Base-by-base conservation (phyloP, 2,797 vertebrate species). In the Cetoscarus ocellatus region DNA sequence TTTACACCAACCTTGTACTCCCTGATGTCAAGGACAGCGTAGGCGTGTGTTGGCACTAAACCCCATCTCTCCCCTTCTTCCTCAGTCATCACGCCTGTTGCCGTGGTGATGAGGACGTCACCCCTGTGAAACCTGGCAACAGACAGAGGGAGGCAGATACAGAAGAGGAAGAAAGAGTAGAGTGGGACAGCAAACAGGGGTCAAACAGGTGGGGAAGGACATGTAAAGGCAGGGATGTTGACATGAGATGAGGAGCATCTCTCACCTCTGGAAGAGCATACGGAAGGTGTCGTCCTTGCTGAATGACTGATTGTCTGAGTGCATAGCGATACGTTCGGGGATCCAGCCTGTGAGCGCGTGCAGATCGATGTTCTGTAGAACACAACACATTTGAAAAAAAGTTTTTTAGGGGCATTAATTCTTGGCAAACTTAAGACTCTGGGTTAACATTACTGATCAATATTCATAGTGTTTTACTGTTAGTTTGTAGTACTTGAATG, bases 261-360 rank as follows among this genome's bases (percentile, higher is more conserved):
- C 38, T 85, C 86, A 98, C 98, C 98, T 98, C 91, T 99, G 97
- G 93, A 96, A 96, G 54, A 99, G 95, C 98, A 99, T 99, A 65
- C 97, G 96, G 93, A 99, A 99, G 55, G 96, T 96, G 90, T 92
- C 96, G 0, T 99, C 96, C 81, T 96, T 97, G 88, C 95, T 97
- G 92, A 99, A 99, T 3, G 96, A 93, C 75, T 99, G 98, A 92
- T 98, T 99, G 92, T 99, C 98, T 60, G 98, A 99, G 90, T 99
- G 98, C 98, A 99, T 99, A 48, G 98, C 98, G 57, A 99, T 99
- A 80, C 98, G 96, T 88, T 99, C 98, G 11, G 98, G 98, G 90
- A 99, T 98, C 98, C 98, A 99, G 18, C 97, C 98, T n/a, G 98
- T 99, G 88, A 99, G 94, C 0, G 98, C 97, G 71, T 99, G 98